A percentile compares a stretch with the other conserved stretches of the same genome.
phyloP scores from a whole-genome alignment of 2,888 invertebrate species.

The Phlogophora meticulosa region DNA sequence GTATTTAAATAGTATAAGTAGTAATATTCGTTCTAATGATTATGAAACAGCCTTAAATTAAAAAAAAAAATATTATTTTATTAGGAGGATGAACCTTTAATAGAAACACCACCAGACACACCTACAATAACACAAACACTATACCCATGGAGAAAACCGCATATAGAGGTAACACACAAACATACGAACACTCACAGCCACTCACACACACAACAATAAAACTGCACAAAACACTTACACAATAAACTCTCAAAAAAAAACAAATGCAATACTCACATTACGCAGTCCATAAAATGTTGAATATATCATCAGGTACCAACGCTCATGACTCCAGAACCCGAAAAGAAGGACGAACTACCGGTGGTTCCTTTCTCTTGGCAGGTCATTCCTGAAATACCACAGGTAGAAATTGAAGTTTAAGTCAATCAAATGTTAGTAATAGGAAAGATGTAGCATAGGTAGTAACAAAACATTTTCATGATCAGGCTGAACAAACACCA shows the following conservation, averaged over 20 bases:
- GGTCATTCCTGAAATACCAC: slow-evolving; percentile 87
- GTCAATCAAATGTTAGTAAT: slow-evolving; percentile 19
- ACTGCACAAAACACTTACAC: slow-evolving; percentile 44
- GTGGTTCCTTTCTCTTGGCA: slow-evolving; percentile 87
- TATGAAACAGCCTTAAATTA: not conserved
- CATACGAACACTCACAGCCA: slow-evolving; percentile 35
- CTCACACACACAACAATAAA: slow-evolving; percentile 51
- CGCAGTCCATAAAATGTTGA: slow-evolving; percentile 31
- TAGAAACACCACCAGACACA: slow-evolving; percentile 63
- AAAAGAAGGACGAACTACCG: slow-evolving; percentile 79
- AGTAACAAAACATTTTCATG: slow-evolving; percentile 63
- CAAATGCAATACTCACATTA: slow-evolving; percentile 32
- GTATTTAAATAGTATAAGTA: slow-evolving; percentile 4
- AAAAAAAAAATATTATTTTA: slow-evolving; percentile 15
- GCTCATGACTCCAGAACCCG: slow-evolving; percentile 76
- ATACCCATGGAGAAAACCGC: slow-evolving; percentile 74
- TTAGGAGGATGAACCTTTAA: slow-evolving; percentile 47
- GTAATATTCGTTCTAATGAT: not conserved
- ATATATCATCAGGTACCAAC: slow-evolving; percentile 78
- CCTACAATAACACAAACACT: slow-evolving; percentile 65
- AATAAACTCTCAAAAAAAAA: slow-evolving; percentile 20
- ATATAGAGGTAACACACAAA: slow-evolving; percentile 57
- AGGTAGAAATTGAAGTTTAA: slow-evolving; percentile 76
- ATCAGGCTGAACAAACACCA: slow-evolving; percentile 87
- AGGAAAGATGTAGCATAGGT: slow-evolving; percentile 43